Evolutionary conservation across 2,113 vertebrate genomes (phyloP).

Genomic region (Anser cygnoides): DNA sequence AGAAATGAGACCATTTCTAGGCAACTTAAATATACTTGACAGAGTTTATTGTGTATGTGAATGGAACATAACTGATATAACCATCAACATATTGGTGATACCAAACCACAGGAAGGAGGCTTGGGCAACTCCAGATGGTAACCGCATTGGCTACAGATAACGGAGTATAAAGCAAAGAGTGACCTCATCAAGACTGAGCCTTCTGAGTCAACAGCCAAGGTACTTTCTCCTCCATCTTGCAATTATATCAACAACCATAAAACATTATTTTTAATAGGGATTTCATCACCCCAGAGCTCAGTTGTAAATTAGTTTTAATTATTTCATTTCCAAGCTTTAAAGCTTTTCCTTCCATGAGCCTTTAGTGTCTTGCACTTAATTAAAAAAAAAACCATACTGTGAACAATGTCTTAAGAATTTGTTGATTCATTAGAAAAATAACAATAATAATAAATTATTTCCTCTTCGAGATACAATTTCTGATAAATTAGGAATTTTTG

Average conservation of each 20-base stretch:
- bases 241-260: slow-evolving; percentile 60
- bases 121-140: not conserved
- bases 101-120: not conserved
- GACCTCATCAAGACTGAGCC: not conserved
- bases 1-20: not conserved
- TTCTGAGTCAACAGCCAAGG: not conserved
- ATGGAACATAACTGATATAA: not conserved
- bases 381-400: not conserved
- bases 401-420: slow-evolving; percentile 17
- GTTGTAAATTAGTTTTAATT: slow-evolving; percentile 65
- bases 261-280: slow-evolving; percentile 49
- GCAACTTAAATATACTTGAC: not conserved
- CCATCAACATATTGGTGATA: not conserved
- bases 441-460: not conserved
- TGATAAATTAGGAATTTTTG: not conserved
- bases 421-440: not conserved
- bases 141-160: not conserved
- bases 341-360: slow-evolving; percentile 20
- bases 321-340: slow-evolving; percentile 53
- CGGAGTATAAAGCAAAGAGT: not conserved
- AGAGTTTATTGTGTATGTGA: not conserved
- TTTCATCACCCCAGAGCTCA: slow-evolving; percentile 38
- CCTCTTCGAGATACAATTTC: not conserved
- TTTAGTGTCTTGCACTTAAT: slow-evolving; percentile 16
- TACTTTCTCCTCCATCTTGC: not conserved